These are phyloP conservation scores for Neodiprion fabricii DNA, from an alignment of 1,140 invertebrate species.

Conservation along the genomic window DNA sequence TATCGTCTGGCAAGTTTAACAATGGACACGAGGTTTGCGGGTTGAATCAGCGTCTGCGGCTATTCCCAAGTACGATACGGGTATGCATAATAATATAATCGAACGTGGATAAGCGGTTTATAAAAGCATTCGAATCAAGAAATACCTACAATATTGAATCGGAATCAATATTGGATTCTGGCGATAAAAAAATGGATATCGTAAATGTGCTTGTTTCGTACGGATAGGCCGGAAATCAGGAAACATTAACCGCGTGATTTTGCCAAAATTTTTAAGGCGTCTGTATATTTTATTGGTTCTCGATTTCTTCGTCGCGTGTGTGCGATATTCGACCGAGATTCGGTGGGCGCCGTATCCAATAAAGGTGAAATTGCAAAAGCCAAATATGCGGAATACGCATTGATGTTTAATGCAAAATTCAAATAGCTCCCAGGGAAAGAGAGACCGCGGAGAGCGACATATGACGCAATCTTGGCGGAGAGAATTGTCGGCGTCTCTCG, in stretches of 20 bases:
- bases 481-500: slow-evolving; percentile 42
- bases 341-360: slow-evolving; percentile 37
- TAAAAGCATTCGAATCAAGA: no score
- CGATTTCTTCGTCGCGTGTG: no score
- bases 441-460: slow-evolving; percentile 38
- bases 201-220: no score
- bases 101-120: no score
- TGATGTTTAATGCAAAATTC: slow-evolving; percentile 59
- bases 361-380: slow-evolving; percentile 47
- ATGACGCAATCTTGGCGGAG: slow-evolving; percentile 54
- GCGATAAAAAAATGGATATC: no score
- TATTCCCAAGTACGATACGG: background rate
- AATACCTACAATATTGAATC: no score
- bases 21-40: background rate
- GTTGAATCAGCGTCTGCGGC: slow-evolving; percentile 4
- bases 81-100: no score
- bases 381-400: slow-evolving; percentile 42
- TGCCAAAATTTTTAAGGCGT: no score
- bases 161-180: no score
- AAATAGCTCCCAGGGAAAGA: slow-evolving; percentile 37
- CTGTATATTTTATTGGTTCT: no score
- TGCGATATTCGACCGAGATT: background rate
- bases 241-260: no score
- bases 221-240: no score
- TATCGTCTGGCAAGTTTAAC: slow-evolving; percentile 2